Evolutionary conservation across 2,113 vertebrate genomes (phyloP), one percentile per base, ranked within the genome.

Genomic region (Corythoichthys intestinalis): DNA sequence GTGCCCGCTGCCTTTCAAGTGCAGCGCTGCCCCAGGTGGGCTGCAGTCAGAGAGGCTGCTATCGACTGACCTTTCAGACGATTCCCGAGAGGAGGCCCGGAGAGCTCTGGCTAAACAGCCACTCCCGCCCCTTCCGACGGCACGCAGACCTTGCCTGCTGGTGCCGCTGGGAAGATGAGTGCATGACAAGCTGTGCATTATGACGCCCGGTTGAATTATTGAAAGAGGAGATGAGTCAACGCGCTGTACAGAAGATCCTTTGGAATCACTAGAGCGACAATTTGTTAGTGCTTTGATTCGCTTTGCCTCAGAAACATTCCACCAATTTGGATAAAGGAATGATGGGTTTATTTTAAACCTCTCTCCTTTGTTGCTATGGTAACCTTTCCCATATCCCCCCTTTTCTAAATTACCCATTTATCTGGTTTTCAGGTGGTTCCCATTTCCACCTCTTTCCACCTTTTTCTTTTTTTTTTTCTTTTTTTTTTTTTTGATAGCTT

Each of bases 351-450:
- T 88, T 92, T 88, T 80, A 65, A 78, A 72, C 74, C 73, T 90
- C 67, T n/a, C 85, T 83, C 77, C 78, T 86, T 88, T 85, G 91
- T 92, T 89, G 85, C 91, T 85, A 91, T 92, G 89, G 91, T 87
- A 89, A 92, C 91, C 87, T 83, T 78, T 72, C 79, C 76, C 81
- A 80, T 76, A 13, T 14, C 54, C 54, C 28, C 70, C 70, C 81
- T 82, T 74, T 10, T 7, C 49, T 17, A 88, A 89, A 90, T 85
- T 84, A 79, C 85, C 83, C 85, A 83, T 78, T 80, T 71, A 54
- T 77, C 73, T 82, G 53, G 57, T 72, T 83, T 84, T 82, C 72
- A 70, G 79, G 81, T 76, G 81, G 77, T 75, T 71, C 69, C 73
- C 74, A 79, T 73, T 85, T 75, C 75, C 76, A 76, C 69, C 77